Conservation (phyloP, 2,113 vertebrate species). For the Spea multiplicata region DNA sequence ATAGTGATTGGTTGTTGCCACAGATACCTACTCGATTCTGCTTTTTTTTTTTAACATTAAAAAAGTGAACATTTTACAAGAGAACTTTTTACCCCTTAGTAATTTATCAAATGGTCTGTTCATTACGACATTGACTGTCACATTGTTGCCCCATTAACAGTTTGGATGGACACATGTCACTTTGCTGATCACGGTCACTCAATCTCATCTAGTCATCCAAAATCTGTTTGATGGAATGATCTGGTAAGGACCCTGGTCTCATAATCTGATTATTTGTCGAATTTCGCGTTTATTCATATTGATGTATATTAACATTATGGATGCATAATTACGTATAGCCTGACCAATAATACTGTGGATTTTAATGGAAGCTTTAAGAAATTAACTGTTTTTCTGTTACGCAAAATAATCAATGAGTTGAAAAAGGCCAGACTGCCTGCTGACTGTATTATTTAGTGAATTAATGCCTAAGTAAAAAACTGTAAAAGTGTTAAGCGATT, state of each 20-base stretch:
- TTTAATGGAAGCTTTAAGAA: not conserved
- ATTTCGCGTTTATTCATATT: slow-evolving; percentile 14
- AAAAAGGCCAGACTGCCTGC: too few relatives aligned
- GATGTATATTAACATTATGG: not conserved
- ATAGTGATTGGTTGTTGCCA: too few relatives aligned
- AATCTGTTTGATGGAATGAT: slow-evolving; percentile 99
- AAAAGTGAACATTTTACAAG: too few relatives aligned
- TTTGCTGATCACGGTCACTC: slow-evolving; percentile 98
- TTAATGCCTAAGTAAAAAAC: too few relatives aligned
- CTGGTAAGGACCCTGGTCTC: slow-evolving; percentile 80
- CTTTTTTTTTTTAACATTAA: too few relatives aligned
- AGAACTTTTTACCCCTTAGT: not conserved
- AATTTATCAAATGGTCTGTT: not conserved
- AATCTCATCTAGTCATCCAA: slow-evolving; percentile 99
- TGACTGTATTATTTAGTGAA: too few relatives aligned
- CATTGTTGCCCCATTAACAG: slow-evolving; percentile 88
- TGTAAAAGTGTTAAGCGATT: too few relatives aligned
- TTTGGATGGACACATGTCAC: slow-evolving; percentile 99
- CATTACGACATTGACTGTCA: slow-evolving; percentile 65
- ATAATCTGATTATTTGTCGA: not conserved
- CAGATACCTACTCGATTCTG: too few relatives aligned
- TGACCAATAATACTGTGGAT: too few relatives aligned
- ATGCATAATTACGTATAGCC: not conserved
- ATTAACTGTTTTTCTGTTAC: not conserved
- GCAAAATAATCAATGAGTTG: too few relatives aligned